Base-by-base conservation (phyloP, 2,888 invertebrate genomes). In the Carterocephalus palaemon region DNA sequence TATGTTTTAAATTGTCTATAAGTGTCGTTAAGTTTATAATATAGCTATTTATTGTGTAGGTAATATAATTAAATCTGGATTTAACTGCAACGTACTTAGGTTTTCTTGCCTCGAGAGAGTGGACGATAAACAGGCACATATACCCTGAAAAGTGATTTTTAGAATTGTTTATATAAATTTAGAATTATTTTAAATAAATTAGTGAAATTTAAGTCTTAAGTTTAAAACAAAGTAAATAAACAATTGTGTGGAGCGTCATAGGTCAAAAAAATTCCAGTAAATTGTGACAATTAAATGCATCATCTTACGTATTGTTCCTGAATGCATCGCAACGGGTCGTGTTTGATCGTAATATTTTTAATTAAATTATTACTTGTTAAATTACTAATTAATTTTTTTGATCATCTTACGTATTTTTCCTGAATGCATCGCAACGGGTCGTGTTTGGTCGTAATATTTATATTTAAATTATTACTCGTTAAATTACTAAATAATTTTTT, bases 231-330 rank as follows among this genome's bases (percentile, higher is more conserved):
- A 29, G 22, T 9, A 5, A 20, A 20, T 39, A 33, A 34, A 19
- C 10, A 26, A 20, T 20, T n/a, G 9, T 29, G 42, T 43, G 43
- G 36, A 34, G 48, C 40, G 48, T 24, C 38, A 53, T 58, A 59
- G 50, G 43, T 52, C 46, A 56, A 51, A 58, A 54, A 53, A 62
- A 67, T 60, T 61, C 57, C 68, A 65, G 66, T 53, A 36, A 53
- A 56, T 59, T 55, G 55, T 51, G 59, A 59, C 51, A 10, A 40
- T 47, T 46, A 23, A 22, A 8, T 36, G 16, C 3, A 15, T 22
- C 5, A 2, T 40, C 24, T 24, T 22, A 8, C 17, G 22, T 32
- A 41, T 32, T 41, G 40, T 41, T 41, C 32, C 32, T n/a, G n/a
- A n/a, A n/a, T n/a, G n/a, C n/a, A n/a, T n/a, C n/a, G n/a, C n/a